phyloP scores from a whole-genome alignment of 2,797 vertebrate genomes.

The Lycodopsis pacificus region DNA sequence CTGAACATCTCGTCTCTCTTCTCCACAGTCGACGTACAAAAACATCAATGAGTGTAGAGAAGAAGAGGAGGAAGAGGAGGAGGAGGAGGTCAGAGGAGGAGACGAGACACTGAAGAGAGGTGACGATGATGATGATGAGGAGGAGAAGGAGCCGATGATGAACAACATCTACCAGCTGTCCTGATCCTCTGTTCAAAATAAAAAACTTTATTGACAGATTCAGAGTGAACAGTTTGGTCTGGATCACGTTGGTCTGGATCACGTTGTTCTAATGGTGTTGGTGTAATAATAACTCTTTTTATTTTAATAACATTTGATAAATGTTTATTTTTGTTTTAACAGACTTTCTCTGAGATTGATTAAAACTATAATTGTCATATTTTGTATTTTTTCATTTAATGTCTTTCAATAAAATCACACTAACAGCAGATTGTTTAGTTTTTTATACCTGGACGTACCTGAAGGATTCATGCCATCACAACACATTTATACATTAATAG shows the following conservation, averaged over 20 bases:
- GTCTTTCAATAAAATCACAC: not conserved
- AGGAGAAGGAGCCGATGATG: constrained; percentile 20
- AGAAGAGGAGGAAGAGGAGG: constrained; percentile 42
- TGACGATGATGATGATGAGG: not conserved
- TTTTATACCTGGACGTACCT: too few relatives aligned
- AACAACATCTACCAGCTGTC: constrained; percentile 73
- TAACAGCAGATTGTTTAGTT: not conserved
- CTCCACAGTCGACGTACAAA: constrained; percentile 49
- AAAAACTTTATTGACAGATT: too few relatives aligned
- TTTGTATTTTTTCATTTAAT: constrained; percentile 1
- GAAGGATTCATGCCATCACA: not conserved
- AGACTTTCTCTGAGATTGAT: not conserved
- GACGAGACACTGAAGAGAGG: constrained; percentile 27
- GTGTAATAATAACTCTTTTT: too few relatives aligned
- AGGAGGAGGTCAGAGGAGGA: constrained; percentile 13
- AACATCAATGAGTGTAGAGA: constrained; percentile 61
- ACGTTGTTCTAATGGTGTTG: too few relatives aligned
- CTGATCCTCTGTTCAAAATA: constrained; percentile 29
- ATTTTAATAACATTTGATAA: too few relatives aligned
- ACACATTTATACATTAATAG: not conserved
- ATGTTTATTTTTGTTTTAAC: too few relatives aligned
- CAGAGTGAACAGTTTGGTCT: too few relatives aligned
- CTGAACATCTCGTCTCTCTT: not conserved
- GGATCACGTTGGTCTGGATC: too few relatives aligned
- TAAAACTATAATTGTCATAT: not conserved